Percentiles rank a stretch among this genome's conserved stretches.
Evolutionary conservation across 2,888 invertebrate genomes (phyloP).

Genomic region (Patella depressa): DNA sequence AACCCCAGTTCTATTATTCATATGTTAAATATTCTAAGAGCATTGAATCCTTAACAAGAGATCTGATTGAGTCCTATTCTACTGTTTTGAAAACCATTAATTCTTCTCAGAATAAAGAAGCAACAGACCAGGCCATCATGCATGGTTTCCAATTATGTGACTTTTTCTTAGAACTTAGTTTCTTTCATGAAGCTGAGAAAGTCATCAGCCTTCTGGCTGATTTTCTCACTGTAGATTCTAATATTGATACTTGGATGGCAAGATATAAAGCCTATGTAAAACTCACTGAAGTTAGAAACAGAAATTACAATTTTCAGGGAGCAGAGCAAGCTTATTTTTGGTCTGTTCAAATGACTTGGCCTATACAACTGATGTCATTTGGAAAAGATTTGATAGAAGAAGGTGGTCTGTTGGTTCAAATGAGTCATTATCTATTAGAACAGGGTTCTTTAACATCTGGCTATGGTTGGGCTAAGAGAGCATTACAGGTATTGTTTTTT

Average conservation of each 20-base stretch:
- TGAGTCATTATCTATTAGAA: slow-evolving; percentile 58
- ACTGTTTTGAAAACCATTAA: slow-evolving; percentile 50
- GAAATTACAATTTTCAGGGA: slow-evolving; percentile 52
- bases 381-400: slow-evolving; percentile 60
- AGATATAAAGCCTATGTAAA: slow-evolving; percentile 59
- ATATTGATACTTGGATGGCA: slow-evolving; percentile 59
- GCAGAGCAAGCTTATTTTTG: slow-evolving; percentile 55
- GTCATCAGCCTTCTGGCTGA: slow-evolving; percentile 48
- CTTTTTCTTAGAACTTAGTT: slow-evolving; percentile 57
- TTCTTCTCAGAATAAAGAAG: slow-evolving; percentile 45
- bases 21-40: slow-evolving; percentile 60
- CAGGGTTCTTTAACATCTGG: slow-evolving; percentile 59
- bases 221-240: slow-evolving; percentile 53
- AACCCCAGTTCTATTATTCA: slow-evolving; percentile 53
- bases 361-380: slow-evolving; percentile 65
- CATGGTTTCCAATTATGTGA: slow-evolving; percentile 55
- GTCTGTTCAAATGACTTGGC: slow-evolving; percentile 54
- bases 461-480: slow-evolving; percentile 57
- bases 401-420: slow-evolving; percentile 50
- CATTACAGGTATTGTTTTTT: slow-evolving; percentile 51
- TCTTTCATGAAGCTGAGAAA: slow-evolving; percentile 51
- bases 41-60: slow-evolving; percentile 48
- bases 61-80: slow-evolving; percentile 51
- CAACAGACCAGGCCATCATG: slow-evolving; percentile 52
- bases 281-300: slow-evolving; percentile 59